Conservation (phyloP, 2,888 invertebrate genomes). For the Punctoribates punctum region DNA sequence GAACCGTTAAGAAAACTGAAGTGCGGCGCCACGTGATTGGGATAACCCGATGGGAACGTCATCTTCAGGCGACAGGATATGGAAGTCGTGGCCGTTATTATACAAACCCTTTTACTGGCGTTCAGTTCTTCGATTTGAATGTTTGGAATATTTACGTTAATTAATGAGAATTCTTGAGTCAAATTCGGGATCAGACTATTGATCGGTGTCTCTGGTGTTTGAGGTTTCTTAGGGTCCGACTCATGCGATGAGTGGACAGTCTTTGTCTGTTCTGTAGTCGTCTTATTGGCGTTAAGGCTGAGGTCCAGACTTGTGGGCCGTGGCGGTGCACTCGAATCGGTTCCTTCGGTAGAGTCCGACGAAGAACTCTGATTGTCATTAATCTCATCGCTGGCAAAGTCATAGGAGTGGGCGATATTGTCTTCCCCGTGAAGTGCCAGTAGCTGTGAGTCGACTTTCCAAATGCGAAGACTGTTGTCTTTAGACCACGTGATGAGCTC, state of each 20-base stretch:
- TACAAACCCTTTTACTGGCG: slow-evolving; percentile 52
- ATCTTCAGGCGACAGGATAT: slow-evolving; percentile 54
- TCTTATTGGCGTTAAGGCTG: background rate
- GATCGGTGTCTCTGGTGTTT: slow-evolving; percentile 14
- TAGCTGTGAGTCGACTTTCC: slow-evolving; percentile 80
- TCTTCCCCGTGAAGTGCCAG: slow-evolving; percentile 49
- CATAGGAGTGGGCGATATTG: background rate
- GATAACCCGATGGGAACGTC: slow-evolving; percentile 70
- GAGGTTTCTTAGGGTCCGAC: background rate
- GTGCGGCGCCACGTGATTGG: slow-evolving; percentile 62
- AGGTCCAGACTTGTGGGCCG: background rate
- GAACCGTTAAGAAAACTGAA: slow-evolving; percentile 64
- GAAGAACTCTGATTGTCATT: slow-evolving; percentile 11
- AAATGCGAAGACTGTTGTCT: slow-evolving; percentile 84
- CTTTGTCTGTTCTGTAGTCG: background rate
- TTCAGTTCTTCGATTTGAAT: slow-evolving; percentile 59
- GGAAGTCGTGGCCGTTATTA: slow-evolving; percentile 38
- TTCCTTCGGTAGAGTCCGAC: background rate
- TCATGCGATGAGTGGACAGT: background rate
- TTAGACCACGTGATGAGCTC: slow-evolving; percentile 92
- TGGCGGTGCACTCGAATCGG: background rate
- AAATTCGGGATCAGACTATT: slow-evolving; percentile 51
- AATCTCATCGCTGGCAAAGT: slow-evolving; percentile 13
- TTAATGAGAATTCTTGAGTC: slow-evolving; percentile 70
- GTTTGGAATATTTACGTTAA: slow-evolving; percentile 71